phyloP scores from a whole-genome alignment of 2,113 vertebrate genomes.

The Pionites leucogaster region DNA sequence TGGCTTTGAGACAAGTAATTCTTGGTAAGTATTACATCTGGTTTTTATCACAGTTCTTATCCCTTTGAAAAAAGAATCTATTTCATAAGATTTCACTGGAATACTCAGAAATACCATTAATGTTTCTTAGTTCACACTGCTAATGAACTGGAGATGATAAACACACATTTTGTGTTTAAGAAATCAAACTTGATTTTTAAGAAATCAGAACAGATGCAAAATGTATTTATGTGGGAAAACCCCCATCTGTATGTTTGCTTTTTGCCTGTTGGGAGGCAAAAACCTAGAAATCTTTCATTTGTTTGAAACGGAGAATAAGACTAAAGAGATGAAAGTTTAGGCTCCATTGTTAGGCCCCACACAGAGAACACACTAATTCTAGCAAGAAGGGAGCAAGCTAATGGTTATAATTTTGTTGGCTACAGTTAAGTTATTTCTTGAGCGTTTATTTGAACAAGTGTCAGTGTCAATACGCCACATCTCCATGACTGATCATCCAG shows the following conservation, averaged over 20 bases:
- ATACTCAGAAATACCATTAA: background rate
- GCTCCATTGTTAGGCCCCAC: background rate
- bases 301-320: background rate
- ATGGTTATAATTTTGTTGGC: background rate
- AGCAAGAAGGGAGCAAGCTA: background rate
- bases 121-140: background rate
- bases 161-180: background rate
- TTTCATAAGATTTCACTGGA: background rate
- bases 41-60: background rate
- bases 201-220: background rate
- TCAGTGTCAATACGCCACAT: background rate
- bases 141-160: background rate
- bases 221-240: background rate
- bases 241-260: fast-evolving
- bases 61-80: background rate
- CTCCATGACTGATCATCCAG: background rate
- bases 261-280: background rate
- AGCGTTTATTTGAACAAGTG: background rate
- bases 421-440: background rate
- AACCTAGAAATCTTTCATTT: background rate
- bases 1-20: background rate
- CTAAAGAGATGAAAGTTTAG: background rate
- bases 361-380: background rate
- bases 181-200: background rate
- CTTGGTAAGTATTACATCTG: background rate